A percentile compares a stretch with the other conserved stretches of the same genome.
Evolutionary conservation across 2,797 vertebrate species (phyloP).

Genomic region (Denticeps clupeoides): DNA sequence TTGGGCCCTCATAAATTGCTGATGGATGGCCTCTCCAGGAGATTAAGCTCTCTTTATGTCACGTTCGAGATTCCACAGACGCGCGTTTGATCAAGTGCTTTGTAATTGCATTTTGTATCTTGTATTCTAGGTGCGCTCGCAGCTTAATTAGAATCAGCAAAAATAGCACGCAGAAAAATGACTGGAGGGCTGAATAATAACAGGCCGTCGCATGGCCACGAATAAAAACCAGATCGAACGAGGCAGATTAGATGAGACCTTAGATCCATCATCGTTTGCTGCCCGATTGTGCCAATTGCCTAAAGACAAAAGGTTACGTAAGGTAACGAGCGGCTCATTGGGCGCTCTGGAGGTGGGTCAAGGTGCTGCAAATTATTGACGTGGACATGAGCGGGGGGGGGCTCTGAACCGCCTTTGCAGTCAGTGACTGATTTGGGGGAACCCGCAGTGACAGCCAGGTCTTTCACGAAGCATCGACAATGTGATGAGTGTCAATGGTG

Average conservation of each 20-base stretch:
- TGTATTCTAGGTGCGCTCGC: too few species aligned
- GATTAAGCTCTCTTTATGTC: neutral
- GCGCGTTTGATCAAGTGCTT: too few species aligned
- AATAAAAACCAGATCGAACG: neutral
- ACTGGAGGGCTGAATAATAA: neutral
- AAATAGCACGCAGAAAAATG: neutral
- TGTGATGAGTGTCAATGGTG: conserved; percentile 12
- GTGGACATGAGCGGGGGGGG: conserved; percentile 8
- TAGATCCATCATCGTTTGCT: conserved; percentile 2
- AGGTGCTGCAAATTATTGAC: conserved; percentile 11
- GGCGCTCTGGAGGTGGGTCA: conserved; percentile 6
- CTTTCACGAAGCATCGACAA: conserved; percentile 3
- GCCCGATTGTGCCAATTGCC: neutral
- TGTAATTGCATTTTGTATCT: too few species aligned
- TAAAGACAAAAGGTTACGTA: neutral
- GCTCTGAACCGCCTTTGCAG: too few species aligned
- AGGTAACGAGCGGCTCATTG: conserved; percentile 1
- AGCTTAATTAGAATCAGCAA: neutral
- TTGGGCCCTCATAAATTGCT: conserved; percentile 17
- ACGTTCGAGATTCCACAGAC: too few species aligned
- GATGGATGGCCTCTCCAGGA: conserved; percentile 10
- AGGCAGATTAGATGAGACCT: neutral
- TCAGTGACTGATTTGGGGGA: neutral
- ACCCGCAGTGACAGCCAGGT: neutral
- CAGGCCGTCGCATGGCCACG: neutral